These are phyloP conservation scores for Dynastes grantii DNA, from an alignment of 2,888 invertebrate genomes.

Conservation along the genomic window DNA sequence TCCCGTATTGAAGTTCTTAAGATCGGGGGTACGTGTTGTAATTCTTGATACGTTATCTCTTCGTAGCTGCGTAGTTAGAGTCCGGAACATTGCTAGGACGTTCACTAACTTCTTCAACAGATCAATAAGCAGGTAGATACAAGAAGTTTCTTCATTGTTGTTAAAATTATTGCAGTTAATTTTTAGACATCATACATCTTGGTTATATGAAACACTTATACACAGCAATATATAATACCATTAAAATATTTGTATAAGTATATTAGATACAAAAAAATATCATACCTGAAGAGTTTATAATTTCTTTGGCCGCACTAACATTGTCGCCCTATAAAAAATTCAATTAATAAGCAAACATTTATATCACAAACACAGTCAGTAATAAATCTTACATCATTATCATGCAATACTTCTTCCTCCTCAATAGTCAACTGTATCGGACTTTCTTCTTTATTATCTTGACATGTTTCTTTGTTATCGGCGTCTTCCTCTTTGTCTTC, in stretches of 20 bases:
- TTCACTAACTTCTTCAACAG: neutral
- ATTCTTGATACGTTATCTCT: neutral
- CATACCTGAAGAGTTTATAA: constrained; percentile 33
- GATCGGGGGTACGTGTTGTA: neutral
- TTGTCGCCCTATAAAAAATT: constrained; percentile 16
- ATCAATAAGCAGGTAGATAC: neutral
- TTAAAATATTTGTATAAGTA: neutral
- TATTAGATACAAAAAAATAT: constrained; percentile 1
- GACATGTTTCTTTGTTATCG: constrained; percentile 49
- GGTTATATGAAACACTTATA: constrained; percentile 33
- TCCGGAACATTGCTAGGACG: neutral
- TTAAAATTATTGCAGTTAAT: constrained; percentile 45
- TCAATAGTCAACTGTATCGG: constrained; percentile 65
- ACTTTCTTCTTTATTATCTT: constrained; percentile 56
- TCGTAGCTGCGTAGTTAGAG: neutral
- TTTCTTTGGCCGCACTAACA: constrained; percentile 18
- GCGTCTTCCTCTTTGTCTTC: constrained; percentile 59
- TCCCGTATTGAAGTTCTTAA: neutral
- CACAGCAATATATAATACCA: neutral
- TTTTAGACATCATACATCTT: constrained; percentile 43
- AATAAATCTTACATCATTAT: constrained; percentile 60
- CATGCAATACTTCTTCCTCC: constrained; percentile 63
- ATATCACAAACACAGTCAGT: neutral
- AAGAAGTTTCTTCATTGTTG: neutral
- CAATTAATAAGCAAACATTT: neutral